A percentile compares a stretch with the other conserved stretches of the same genome.
Conservation (phyloP, 2,113 vertebrate species). For the Siniperca knerii region DNA sequence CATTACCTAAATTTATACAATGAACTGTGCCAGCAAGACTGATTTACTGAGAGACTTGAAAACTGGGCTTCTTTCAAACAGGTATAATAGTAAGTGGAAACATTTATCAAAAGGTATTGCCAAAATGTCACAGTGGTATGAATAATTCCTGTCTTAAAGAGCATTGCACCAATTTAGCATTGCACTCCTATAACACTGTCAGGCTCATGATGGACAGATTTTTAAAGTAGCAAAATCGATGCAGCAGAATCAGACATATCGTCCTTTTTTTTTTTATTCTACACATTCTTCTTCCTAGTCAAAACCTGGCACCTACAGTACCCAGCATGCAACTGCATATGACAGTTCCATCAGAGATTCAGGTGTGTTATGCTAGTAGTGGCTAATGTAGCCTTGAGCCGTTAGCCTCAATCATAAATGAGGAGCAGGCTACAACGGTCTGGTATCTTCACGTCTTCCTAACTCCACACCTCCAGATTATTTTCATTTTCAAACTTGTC, state of each 20-base stretch:
- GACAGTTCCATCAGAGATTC: background rate
- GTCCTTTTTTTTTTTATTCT: background rate
- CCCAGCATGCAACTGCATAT: background rate
- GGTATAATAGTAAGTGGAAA: background rate
- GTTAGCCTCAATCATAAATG: background rate
- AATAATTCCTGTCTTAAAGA: constrained; percentile 3
- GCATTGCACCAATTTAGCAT: background rate
- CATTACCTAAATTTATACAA: constrained; percentile 18
- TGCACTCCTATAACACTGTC: background rate
- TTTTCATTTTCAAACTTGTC: background rate
- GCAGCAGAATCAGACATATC: background rate
- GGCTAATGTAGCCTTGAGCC: too few species aligned
- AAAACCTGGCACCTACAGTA: background rate
- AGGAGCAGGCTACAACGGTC: background rate
- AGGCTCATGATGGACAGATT: background rate
- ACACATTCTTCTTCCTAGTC: background rate
- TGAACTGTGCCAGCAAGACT: constrained; percentile 1
- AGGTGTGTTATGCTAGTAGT: background rate
- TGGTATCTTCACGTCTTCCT: background rate
- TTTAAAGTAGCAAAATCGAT: background rate
- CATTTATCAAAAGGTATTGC: background rate
- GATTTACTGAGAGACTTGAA: constrained; percentile 13
- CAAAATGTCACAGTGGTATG: background rate
- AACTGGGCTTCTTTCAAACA: constrained; percentile 6
- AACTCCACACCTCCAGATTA: background rate